A percentile compares a stretch with the other conserved stretches of the same genome.
Evolutionary conservation across 2,888 invertebrate species (phyloP).

Genomic region (Reticulitermes lucifugus): DNA sequence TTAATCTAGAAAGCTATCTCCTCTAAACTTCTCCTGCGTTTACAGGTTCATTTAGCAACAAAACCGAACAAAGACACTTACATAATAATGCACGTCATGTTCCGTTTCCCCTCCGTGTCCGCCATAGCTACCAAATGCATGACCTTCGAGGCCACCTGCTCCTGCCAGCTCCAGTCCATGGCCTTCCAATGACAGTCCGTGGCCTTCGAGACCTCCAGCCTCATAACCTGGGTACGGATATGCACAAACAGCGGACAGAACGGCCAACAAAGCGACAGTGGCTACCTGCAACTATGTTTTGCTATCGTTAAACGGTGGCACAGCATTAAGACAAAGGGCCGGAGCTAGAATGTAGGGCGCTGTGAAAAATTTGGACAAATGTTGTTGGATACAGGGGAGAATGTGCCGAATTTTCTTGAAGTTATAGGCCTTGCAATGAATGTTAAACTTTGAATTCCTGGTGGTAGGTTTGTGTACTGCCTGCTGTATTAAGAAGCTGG

Average conservation of each 20-base stretch:
- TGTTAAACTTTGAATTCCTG: too few species aligned
- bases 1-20: too few species aligned
- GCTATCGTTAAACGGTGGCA: neutral
- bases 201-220: neutral
- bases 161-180: constrained; percentile 7
- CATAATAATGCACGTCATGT: constrained; percentile 12
- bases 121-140: neutral
- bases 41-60: neutral
- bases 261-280: neutral
- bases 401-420: too few species aligned
- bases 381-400: too few species aligned
- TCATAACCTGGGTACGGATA: constrained; percentile 20
- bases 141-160: constrained; percentile 10
- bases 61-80: constrained; percentile 4
- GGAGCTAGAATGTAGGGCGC: too few species aligned
- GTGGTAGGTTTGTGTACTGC: too few species aligned
- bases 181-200: constrained; percentile 24
- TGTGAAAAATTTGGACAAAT: too few species aligned
- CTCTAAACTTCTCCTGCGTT: neutral
- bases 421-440: too few species aligned
- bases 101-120: constrained; percentile 1
- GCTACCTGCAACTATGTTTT: neutral
- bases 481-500: too few species aligned
- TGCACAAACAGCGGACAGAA: neutral
- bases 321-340: neutral